Conservation (phyloP, 2,113 vertebrate genomes). For the Montifringilla adamsi region DNA sequence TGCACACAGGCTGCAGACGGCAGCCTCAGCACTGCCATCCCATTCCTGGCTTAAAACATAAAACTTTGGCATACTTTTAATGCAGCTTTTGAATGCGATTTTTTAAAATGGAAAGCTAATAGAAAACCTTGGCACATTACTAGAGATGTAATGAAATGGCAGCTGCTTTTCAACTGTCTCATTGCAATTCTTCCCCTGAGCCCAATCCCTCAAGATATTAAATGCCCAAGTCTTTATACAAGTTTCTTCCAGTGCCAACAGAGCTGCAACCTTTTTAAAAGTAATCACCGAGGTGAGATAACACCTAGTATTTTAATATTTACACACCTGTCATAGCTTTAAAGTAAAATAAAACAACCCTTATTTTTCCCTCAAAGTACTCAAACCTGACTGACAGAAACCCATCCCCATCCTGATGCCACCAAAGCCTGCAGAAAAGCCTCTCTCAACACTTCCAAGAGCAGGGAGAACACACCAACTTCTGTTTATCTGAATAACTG, state of each 20-base stretch:
- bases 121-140: conserved; percentile 55
- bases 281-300: conserved; percentile 20
- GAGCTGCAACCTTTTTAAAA: conserved; percentile 6
- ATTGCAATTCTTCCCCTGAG: conserved; percentile 26
- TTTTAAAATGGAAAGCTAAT: conserved; percentile 29
- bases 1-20: background rate
- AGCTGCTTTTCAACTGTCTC: conserved; percentile 60
- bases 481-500: background rate
- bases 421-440: background rate
- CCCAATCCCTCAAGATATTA: conserved; percentile 21
- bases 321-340: background rate
- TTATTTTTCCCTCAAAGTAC: background rate
- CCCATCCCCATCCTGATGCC: background rate
- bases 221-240: conserved; percentile 13
- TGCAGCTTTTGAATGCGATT: background rate
- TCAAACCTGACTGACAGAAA: background rate
- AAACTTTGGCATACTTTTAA: conserved; percentile 29
- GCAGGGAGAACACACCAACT: background rate
- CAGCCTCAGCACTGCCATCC: background rate
- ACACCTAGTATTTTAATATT: conserved; percentile 41
- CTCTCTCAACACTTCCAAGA: background rate
- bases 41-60: background rate
- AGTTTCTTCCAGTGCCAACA: conserved; percentile 18
- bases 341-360: background rate
- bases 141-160: conserved; percentile 36